Evolutionary conservation across 64 coral and sea anemone genomes (phyloP).

Genomic region (Montipora cactus): DNA sequence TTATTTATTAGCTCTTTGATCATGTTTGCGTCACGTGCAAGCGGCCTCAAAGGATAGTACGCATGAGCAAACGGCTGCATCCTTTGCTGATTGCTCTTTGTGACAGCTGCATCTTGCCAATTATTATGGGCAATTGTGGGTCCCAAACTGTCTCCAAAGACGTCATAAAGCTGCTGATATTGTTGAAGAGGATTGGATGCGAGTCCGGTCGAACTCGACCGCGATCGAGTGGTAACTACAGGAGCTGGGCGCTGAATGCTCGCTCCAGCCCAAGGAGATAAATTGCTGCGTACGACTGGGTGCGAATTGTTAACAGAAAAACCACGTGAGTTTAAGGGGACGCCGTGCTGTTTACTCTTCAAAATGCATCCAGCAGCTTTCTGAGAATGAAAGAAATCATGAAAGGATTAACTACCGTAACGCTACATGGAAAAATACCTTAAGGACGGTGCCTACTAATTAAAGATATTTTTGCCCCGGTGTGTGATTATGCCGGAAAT

Average conservation of each 20-base stretch:
- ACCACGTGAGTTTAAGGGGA: conserved; percentile 56
- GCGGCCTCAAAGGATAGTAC: conserved; percentile 86
- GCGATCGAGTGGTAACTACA: conserved; percentile 57
- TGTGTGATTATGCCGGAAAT: too few species aligned
- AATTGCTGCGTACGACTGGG: conserved; percentile 72
- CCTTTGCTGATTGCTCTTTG: conserved; percentile 78
- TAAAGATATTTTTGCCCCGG: too few species aligned
- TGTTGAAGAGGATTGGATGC: conserved; percentile 66
- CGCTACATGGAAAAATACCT: not conserved
- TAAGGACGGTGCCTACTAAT: too few species aligned
- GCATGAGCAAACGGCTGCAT: conserved; percentile 95
- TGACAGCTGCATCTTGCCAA: conserved; percentile 87
- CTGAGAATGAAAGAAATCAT: conserved; percentile 31
- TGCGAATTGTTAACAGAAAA: conserved; percentile 88
- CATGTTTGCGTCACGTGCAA: conserved; percentile 63
- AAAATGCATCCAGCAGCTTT: conserved; percentile 87
- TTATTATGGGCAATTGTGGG: conserved; percentile 87
- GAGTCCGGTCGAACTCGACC: conserved; percentile 72
- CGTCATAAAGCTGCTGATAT: conserved; percentile 83
- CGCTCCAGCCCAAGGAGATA: conserved; percentile 88
- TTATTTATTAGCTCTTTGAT: conserved; percentile 74
- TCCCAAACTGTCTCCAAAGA: conserved; percentile 88
- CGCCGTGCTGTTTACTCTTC: conserved; percentile 80
- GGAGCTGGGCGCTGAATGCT: conserved; percentile 76
- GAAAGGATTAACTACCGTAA: not conserved